Base-by-base conservation (phyloP, 1,140 invertebrate species). In the Onthophagus taurus region DNA sequence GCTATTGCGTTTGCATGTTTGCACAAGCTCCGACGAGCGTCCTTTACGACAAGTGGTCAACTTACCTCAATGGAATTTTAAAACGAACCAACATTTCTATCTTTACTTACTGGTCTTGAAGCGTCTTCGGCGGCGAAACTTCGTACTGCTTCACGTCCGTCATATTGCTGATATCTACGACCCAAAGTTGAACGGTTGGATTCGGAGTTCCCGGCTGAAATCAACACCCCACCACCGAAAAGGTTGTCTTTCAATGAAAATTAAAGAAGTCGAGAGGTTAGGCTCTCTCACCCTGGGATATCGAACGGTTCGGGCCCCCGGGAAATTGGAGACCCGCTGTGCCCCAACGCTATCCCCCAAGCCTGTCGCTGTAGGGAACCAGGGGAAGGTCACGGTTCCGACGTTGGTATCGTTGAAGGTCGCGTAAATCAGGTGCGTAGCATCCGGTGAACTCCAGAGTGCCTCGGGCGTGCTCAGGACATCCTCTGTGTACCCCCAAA, bases 341-440 rank as follows among this genome's bases (percentile, higher is more conserved):
- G 60, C 44, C 17, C 49, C 48, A 29, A 54, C 56, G 7, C 65
- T 64, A 34, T 71, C 68, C 12, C 69, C 64, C 35, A 75, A 69
- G 24, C 73, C 69, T 9, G 67, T 59, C 30, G 67, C 69, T 9
- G 72, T 70, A 14, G 76, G 70, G 55, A 88, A 77, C 76, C 82
- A 85, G 1, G 85, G 85, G 63, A 82, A 83, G 39, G 81, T 78
- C 56, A 85, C 77, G 50, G 75, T 72, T 8, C 77, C 76, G 20
- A 92, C 87, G 45, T 74, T 71, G 6, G 77, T 79, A 63, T 95
- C 91, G 68, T 97, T 89, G 68, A 93, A 94, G 19, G 79, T 75
- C 0, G 84, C 88, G 66, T 81, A 95, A 55, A 90, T 71, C 14
- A 97, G 72, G 52, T 81, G 78, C 2, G 77, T 75, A 16, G 88